Evolutionary conservation across 1,140 invertebrate genomes (phyloP).

Genomic region (Orchesella cincta): DNA sequence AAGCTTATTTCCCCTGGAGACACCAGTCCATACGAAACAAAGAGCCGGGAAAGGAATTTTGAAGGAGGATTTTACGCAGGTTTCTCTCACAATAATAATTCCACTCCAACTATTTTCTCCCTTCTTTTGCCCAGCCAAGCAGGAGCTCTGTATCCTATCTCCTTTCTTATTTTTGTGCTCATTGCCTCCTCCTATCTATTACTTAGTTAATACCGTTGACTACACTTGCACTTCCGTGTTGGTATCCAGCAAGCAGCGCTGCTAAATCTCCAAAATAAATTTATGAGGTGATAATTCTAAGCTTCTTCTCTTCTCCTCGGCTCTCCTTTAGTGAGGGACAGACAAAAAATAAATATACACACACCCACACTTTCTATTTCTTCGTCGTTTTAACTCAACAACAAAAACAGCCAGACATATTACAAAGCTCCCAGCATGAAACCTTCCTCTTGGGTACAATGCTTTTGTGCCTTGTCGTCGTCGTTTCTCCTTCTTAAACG

Average conservation of each 20-base stretch:
- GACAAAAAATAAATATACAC: not conserved
- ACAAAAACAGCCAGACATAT: not conserved
- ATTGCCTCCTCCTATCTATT: slow-evolving; percentile 10
- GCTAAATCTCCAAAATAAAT: slow-evolving; percentile 24
- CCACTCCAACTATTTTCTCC: no score
- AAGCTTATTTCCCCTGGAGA: no score
- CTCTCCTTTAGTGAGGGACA: not conserved
- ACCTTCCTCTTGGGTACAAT: slow-evolving; percentile 13
- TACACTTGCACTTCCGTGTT: not conserved
- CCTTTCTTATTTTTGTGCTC: not conserved
- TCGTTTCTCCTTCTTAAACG: not conserved
- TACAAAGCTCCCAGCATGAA: not conserved
- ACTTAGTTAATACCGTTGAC: slow-evolving; percentile 4
- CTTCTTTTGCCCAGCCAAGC: no score
- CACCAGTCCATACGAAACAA: no score
- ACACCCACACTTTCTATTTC: not conserved
- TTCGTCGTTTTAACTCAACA: not conserved
- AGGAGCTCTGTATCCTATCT: not conserved
- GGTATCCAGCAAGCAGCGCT: not conserved
- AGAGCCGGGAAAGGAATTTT: no score
- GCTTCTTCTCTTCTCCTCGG: slow-evolving; percentile 1
- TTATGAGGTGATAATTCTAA: slow-evolving; percentile 30
- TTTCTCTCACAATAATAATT: no score
- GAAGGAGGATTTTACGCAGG: no score
- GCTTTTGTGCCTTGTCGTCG: not conserved